phyloP scores from a whole-genome alignment of 2,113 vertebrate species.

The Platanista minor region DNA sequence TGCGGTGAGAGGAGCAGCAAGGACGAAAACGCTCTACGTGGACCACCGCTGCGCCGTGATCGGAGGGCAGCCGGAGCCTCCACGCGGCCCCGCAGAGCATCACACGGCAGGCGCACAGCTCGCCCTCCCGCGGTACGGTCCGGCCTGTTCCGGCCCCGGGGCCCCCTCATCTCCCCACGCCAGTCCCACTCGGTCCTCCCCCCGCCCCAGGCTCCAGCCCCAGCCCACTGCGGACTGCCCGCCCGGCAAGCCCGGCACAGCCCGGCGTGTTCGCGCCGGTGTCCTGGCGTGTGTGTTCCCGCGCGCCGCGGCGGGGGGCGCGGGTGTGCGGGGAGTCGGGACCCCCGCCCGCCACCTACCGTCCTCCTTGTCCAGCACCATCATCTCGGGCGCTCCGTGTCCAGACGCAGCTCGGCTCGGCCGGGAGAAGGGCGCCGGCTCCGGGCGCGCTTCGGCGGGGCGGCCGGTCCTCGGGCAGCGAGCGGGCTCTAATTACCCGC shows the following conservation, averaged over 20 bases:
- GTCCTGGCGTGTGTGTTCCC: background rate
- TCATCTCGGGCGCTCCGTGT: slow-evolving; percentile 96
- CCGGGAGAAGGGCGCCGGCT: slow-evolving; percentile 78
- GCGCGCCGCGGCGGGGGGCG: background rate
- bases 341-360: slow-evolving; percentile 89
- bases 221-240: background rate
- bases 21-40: background rate
- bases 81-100: slow-evolving; percentile 6
- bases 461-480: slow-evolving; percentile 82
- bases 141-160: background rate
- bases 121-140: background rate
- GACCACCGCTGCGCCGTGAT: background rate
- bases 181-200: background rate
- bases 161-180: slow-evolving; percentile 4
- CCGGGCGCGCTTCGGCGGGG: slow-evolving; percentile 79
- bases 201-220: background rate
- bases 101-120: background rate
- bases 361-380: slow-evolving; percentile 99
- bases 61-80: background rate
- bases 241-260: background rate
- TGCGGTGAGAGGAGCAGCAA: slow-evolving; percentile 53
- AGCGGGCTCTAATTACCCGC: slow-evolving; percentile 86
- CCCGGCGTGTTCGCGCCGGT: background rate
- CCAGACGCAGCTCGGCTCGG: slow-evolving; percentile 86
- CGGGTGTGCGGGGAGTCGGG: slow-evolving; percentile 17